Conservation (phyloP, 2,888 invertebrate genomes). For the Tuberolachnus salignus region DNA sequence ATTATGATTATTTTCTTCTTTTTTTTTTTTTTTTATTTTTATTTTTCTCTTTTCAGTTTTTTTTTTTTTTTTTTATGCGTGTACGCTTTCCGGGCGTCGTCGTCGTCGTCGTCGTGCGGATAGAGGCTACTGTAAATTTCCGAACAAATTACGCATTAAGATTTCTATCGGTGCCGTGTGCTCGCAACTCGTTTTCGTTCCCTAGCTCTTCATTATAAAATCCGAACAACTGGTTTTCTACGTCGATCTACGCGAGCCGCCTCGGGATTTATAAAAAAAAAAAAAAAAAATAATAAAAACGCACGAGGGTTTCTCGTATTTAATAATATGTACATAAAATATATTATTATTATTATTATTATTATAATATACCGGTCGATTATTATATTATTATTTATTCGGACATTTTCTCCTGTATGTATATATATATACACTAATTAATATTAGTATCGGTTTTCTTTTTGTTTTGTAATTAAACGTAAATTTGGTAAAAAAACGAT, state of each 20-base stretch:
- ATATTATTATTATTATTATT: not conserved
- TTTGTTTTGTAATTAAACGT: too few relatives aligned
- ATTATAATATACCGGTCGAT: not conserved
- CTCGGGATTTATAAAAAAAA: conserved; percentile 36
- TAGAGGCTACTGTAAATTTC: conserved; percentile 22
- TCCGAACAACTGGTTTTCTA: conserved; percentile 26
- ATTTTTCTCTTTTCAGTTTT: too few relatives aligned
- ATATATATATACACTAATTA: conserved; percentile 5
- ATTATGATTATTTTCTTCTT: too few relatives aligned
- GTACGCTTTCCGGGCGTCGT: too few relatives aligned
- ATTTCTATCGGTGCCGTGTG: conserved; percentile 30
- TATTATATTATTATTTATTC: conserved; percentile 26
- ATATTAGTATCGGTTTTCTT: too few relatives aligned
- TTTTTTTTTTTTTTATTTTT: too few relatives aligned
- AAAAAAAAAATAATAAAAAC: too few relatives aligned
- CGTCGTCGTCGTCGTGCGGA: conserved; percentile 7
- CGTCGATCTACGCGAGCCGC: not conserved
- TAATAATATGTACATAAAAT: not conserved
- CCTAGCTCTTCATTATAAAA: not conserved
- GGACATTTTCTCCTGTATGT: not conserved
- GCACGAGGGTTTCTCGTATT: not conserved
- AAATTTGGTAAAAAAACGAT: too few relatives aligned
- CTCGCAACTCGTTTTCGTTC: conserved; percentile 39
- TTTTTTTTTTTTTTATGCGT: too few relatives aligned
- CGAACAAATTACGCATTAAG: conserved; percentile 44